Evolutionary conservation across 2,113 vertebrate species (phyloP), one percentile per base, ranked within the genome.

Genomic region (Epinephelus cyanopodus): DNA sequence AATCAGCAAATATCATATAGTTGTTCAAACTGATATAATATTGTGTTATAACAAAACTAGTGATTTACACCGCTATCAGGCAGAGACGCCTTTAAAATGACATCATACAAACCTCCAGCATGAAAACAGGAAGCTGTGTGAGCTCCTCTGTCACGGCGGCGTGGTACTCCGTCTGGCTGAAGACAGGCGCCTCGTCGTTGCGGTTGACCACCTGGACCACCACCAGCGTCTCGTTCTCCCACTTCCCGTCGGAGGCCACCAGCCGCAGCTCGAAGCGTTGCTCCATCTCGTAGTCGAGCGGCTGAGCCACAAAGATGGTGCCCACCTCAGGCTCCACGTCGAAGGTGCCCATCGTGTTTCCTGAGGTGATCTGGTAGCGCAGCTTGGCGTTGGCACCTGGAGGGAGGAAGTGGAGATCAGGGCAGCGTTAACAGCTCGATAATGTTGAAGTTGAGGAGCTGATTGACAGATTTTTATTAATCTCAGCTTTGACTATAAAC

Each of bases 211-310:
- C 94, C 72, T 84, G 92, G 47, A 97, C 95, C 64, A 94, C 73
- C 64, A 97, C 90, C 79, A 94, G 89, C 13, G 97, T 97, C 79
- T 97, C 95, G 74, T 97, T 97, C 92, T 97, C 97, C 97, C 97
- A 97, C 81, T 97, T 97, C 39, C 97, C 97, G 79, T 97, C 97
- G 2, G 97, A 98, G 2, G 96, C 97, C 45, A 97, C 96, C 90
- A 98, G 92, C 8, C 89, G 90, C 29, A 98, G 95, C 81, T 97
- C 95, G 39, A 96, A 97, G 47, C 75, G 90, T 64, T 93, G 95
- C 66, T 96, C 95, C 85, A 94, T 92, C 93, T 98, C 97, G 17
- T 96, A 98, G 92, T 98, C 96, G 66, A 98, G 94, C n/a, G 93
- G 83, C 87, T 96, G 97, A 63, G 95, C 93, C 18, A 98, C 94